Conservation (phyloP, 2,888 invertebrate genomes). For the Corbicula japonica region DNA sequence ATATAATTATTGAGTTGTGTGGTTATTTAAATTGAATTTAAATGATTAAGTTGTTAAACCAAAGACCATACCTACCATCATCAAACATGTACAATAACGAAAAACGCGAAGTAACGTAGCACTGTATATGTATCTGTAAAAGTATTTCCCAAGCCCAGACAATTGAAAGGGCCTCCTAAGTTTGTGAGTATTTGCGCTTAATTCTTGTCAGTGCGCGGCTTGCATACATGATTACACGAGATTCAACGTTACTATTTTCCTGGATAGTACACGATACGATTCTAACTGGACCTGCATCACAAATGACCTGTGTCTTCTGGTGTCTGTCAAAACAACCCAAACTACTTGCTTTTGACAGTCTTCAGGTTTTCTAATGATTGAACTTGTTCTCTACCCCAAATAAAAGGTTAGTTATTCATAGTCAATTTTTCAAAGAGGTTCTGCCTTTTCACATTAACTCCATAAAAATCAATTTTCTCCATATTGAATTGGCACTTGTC, state of each 20-base stretch:
- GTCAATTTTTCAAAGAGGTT: conserved; percentile 44
- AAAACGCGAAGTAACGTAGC: no score
- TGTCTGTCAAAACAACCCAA: conserved; percentile 40
- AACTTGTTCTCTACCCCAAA: conserved; percentile 41
- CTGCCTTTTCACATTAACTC: conserved; percentile 53
- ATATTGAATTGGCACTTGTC: conserved; percentile 60
- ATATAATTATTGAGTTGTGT: no score
- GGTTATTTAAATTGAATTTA: no score
- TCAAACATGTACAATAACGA: no score
- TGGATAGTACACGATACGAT: conserved; percentile 54
- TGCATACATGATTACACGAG: conserved; percentile 51
- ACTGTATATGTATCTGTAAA: no score
- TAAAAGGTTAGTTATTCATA: conserved; percentile 16
- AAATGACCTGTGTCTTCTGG: conserved; percentile 37
- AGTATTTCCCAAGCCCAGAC: no score
- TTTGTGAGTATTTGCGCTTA: no score
- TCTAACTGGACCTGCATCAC: conserved; percentile 56
- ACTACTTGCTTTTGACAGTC: conserved; percentile 29
- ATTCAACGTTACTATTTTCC: conserved; percentile 14
- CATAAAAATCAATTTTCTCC: conserved; percentile 52
- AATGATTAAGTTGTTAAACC: no score
- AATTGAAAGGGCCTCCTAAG: no score
- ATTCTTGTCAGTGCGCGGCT: conserved; percentile 35
- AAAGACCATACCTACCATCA: no score
- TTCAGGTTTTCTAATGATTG: conserved; percentile 40